Evolutionary conservation across 2,888 invertebrate species (phyloP).

Genomic region (Mystacides longicornis): DNA sequence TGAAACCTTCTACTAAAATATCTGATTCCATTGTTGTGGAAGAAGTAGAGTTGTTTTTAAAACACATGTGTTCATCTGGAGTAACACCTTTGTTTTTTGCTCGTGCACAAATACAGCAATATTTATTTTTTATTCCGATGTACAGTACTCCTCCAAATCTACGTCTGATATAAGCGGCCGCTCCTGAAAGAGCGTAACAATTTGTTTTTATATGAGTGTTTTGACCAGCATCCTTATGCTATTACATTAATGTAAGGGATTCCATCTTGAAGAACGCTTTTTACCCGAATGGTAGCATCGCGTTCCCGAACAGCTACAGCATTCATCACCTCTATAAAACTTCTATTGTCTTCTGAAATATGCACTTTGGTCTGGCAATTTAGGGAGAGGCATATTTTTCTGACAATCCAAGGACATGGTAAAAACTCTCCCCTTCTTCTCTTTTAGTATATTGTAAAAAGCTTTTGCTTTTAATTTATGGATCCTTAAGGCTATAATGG

Average conservation of each 20-base stretch:
- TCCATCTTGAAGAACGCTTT: conserved; percentile 7
- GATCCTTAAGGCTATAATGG: no score
- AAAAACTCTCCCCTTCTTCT: no score
- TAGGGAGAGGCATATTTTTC: no score
- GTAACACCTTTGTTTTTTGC: conserved; percentile 23
- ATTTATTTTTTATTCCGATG: conserved; percentile 31
- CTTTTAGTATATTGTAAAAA: no score
- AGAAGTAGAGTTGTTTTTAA: conserved; percentile 30
- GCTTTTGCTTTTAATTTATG: no score
- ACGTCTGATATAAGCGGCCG: no score
- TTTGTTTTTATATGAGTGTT: conserved; percentile 13
- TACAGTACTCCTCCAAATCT: conserved; percentile 28
- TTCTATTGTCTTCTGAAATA: no score
- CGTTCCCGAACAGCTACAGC: conserved; percentile 4
- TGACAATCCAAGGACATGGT: no score
- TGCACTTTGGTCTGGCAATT: no score
- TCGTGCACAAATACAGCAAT: conserved; percentile 29
- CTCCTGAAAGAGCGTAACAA: no score
- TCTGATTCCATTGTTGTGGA: conserved; percentile 32
- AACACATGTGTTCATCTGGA: conserved; percentile 29
- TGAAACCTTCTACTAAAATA: conserved; percentile 31
- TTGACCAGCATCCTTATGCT: conserved; percentile 13
- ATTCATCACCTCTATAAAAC: conserved; percentile 5
- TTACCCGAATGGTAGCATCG: conserved; percentile 3
- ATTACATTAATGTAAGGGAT: conserved; percentile 8